A percentile compares a stretch with the other conserved stretches of the same genome.
These are phyloP conservation scores for Xenentodon cancila DNA, from an alignment of 2,797 vertebrate species.

Conservation along the genomic window DNA sequence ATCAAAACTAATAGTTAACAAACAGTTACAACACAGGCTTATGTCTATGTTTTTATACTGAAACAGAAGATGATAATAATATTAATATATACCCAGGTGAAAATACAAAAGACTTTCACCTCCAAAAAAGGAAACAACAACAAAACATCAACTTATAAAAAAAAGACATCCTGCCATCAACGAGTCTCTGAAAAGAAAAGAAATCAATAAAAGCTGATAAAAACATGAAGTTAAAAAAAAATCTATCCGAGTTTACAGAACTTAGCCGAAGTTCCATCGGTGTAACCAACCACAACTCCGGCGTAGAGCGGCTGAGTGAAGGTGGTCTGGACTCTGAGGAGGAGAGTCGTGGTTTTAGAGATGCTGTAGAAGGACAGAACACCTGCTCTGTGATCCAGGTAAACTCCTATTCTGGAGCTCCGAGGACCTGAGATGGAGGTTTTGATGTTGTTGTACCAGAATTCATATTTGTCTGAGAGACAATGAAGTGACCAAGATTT, in stretches of 20 bases:
- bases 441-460: background rate
- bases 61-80: too few species aligned
- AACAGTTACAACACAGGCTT: too few species aligned
- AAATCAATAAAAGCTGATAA: too few species aligned
- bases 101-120: too few species aligned
- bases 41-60: too few species aligned
- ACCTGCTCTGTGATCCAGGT: slow-evolving; percentile 21
- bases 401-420: slow-evolving; percentile 17
- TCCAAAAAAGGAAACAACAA: too few species aligned
- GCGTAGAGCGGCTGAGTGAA: slow-evolving; percentile 16
- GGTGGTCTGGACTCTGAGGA: slow-evolving; percentile 18
- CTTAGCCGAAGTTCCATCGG: slow-evolving; percentile 5
- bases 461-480: background rate
- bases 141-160: too few species aligned
- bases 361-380: slow-evolving; percentile 15
- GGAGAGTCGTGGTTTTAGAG: slow-evolving; percentile 21
- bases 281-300: background rate
- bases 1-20: too few species aligned
- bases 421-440: background rate
- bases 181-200: too few species aligned
- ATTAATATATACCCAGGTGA: too few species aligned
- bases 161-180: too few species aligned
- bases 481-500: slow-evolving; percentile 8
- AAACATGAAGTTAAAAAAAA: too few species aligned
- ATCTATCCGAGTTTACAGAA: slow-evolving; percentile 8